Conservation (phyloP, 2,888 invertebrate species). For the Noctua fimbriata region DNA sequence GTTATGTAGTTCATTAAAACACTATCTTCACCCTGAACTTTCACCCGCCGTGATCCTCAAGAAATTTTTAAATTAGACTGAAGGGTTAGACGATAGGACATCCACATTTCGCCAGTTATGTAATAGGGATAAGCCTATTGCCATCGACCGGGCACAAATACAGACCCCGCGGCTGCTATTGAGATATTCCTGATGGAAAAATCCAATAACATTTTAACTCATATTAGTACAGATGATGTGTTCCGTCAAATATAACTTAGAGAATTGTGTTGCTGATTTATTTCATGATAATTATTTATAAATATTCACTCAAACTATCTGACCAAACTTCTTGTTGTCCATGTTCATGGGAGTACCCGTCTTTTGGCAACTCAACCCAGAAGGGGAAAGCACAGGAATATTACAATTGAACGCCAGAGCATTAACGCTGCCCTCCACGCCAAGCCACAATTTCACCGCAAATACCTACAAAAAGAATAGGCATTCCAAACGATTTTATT, state of each 20-base stretch:
- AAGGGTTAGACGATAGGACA: not conserved
- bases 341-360: not conserved
- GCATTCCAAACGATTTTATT: no score
- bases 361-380: not conserved
- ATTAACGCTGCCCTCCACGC: no score
- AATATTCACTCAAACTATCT: not conserved
- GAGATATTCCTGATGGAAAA: not conserved
- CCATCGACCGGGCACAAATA: not conserved
- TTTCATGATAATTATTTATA: not conserved
- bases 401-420: no score
- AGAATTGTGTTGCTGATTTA: conserved; percentile 5
- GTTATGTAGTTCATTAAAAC: not conserved
- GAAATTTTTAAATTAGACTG: no score
- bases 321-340: not conserved
- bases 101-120: not conserved
- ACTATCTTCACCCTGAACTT: no score
- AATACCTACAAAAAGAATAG: no score
- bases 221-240: not conserved
- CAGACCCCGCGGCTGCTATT: not conserved
- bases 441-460: no score
- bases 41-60: no score
- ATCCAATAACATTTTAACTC: no score
- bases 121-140: not conserved
- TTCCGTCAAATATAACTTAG: conserved; percentile 27
- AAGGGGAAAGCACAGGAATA: not conserved